Conservation (phyloP, 2,888 invertebrate species). For the Sinotaia quadrata region DNA sequence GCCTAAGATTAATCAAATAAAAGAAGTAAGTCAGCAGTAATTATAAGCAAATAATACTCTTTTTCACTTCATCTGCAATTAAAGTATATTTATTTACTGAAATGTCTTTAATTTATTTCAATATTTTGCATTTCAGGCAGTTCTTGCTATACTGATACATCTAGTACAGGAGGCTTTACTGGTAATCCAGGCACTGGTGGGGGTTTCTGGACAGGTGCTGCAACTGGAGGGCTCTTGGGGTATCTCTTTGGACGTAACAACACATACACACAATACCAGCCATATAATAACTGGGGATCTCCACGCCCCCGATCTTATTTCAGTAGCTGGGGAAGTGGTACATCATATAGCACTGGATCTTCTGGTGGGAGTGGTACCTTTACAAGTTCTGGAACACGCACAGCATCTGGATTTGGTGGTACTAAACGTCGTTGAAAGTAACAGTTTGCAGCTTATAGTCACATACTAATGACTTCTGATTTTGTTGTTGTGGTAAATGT, state of each 20-base stretch:
- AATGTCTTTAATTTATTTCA: no score
- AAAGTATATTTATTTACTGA: no score
- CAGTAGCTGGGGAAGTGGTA: constrained; percentile 24
- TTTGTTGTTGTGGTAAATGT: no score
- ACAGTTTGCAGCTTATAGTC: neutral
- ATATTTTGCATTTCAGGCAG: neutral
- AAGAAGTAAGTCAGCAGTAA: no score
- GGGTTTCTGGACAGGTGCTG: constrained; percentile 64
- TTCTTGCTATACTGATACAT: constrained; percentile 14
- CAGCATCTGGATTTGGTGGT: constrained; percentile 62
- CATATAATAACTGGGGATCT: neutral
- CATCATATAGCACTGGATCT: constrained; percentile 2
- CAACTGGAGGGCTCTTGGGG: constrained; percentile 62
- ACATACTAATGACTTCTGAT: no score
- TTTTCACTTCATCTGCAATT: no score
- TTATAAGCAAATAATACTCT: no score
- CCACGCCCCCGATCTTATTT: constrained; percentile 7
- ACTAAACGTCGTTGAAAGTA: constrained; percentile 48
- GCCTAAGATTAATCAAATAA: no score
- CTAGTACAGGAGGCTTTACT: constrained; percentile 31
- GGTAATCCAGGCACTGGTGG: constrained; percentile 31
- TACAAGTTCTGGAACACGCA: constrained; percentile 46
- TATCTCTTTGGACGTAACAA: constrained; percentile 55
- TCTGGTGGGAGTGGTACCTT: constrained; percentile 5
- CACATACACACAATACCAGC: constrained; percentile 27